phyloP scores from a whole-genome alignment of 35 echinoderm and acorn worm species.

The Diadema setosum region DNA sequence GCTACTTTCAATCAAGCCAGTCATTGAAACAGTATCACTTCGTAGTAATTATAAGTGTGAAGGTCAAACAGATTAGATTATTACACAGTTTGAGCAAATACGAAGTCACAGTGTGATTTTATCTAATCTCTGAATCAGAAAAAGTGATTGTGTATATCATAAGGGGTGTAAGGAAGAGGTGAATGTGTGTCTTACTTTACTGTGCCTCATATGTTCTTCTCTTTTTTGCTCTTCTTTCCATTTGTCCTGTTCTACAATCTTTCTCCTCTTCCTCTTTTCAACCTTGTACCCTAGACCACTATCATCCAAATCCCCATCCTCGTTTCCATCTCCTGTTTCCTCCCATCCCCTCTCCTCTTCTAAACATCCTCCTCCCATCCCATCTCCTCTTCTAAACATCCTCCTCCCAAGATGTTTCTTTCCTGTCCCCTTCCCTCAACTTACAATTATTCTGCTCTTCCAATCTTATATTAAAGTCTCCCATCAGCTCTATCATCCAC shows the following conservation, averaged over 20 bases:
- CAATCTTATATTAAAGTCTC: neutral
- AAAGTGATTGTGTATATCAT: too few relatives aligned
- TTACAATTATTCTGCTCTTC: neutral
- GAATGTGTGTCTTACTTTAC: too few relatives aligned
- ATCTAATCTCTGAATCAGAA: too few relatives aligned
- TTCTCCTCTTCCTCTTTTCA: neutral
- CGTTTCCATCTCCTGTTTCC: neutral
- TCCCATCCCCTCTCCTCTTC: neutral
- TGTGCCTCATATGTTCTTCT: neutral
- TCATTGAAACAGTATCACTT: too few relatives aligned
- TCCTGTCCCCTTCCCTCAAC: neutral
- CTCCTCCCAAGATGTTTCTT: neutral
- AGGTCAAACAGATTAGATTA: too few relatives aligned
- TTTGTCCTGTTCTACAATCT: too few relatives aligned
- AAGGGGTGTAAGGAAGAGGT: too few relatives aligned
- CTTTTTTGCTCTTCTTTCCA: neutral
- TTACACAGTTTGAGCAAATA: too few relatives aligned
- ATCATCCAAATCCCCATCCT: neutral
- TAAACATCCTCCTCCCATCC: neutral
- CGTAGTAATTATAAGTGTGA: too few relatives aligned
- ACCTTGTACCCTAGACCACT: neutral
- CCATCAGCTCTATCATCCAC: neutral
- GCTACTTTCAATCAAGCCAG: too few relatives aligned
- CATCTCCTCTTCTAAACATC: neutral
- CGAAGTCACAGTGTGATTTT: too few relatives aligned